These are phyloP conservation scores for Callocephalon fimbriatum DNA, from an alignment of 2,113 vertebrate genomes.

Conservation along the genomic window DNA sequence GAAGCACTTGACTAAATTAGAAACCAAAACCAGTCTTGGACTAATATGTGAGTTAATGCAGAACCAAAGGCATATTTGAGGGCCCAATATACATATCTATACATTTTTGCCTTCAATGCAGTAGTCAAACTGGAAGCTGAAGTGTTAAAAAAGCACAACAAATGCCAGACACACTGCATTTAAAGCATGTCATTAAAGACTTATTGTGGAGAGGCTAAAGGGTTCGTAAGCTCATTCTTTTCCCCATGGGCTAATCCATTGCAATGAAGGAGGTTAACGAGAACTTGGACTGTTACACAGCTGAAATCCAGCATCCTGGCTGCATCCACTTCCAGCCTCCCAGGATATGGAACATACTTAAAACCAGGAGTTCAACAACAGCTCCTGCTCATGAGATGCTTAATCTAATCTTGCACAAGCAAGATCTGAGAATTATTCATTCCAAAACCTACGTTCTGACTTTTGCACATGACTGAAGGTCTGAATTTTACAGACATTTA, in stretches of 20 bases:
- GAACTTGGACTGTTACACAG: neutral
- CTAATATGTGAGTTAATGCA: neutral
- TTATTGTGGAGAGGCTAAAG: neutral
- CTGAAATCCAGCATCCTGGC: neutral
- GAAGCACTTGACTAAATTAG: neutral
- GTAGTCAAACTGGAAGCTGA: neutral
- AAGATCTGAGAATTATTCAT: neutral
- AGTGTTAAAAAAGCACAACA: slow-evolving; percentile 12
- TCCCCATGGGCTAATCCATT: neutral
- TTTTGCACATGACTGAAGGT: neutral
- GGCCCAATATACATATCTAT: neutral
- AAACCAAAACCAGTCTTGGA: neutral
- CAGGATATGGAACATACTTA: neutral
- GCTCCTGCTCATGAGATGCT: neutral
- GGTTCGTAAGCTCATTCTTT: neutral
- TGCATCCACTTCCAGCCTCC: neutral
- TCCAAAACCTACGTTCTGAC: neutral
- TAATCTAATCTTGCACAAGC: neutral
- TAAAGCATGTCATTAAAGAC: neutral
- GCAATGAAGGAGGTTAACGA: neutral
- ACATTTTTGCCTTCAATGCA: neutral
- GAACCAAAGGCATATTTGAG: neutral
- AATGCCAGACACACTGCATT: neutral
- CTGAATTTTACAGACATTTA: neutral
- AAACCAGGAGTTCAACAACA: neutral